Conservation (phyloP, 2,113 vertebrate genomes). For the Paratilapia polleni region DNA sequence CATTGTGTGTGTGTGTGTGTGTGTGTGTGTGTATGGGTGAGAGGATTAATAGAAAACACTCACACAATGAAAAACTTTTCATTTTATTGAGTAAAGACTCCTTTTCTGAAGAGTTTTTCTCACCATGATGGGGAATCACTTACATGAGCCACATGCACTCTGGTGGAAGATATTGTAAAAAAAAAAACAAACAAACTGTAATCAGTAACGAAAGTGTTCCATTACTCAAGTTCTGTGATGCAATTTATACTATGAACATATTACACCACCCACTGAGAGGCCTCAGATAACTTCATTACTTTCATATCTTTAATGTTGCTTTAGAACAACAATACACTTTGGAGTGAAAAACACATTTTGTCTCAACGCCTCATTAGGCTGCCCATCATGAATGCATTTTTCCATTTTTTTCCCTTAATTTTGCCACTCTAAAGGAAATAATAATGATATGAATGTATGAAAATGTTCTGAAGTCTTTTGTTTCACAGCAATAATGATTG, state of each 20-base stretch:
- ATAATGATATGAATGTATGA: slow-evolving; percentile 36
- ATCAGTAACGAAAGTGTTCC: slow-evolving; percentile 24
- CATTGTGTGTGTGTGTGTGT: slow-evolving; percentile 11
- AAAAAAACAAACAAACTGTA: no score
- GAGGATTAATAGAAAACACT: slow-evolving; percentile 43
- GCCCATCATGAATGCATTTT: slow-evolving; percentile 10
- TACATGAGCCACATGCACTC: not conserved
- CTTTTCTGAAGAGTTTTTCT: slow-evolving; percentile 11
- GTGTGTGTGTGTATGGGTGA: slow-evolving; percentile 11
- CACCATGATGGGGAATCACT: not conserved
- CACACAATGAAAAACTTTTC: slow-evolving; percentile 1
- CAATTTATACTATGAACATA: not conserved
- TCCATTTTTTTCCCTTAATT: slow-evolving; percentile 26
- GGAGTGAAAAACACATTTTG: slow-evolving; percentile 37
- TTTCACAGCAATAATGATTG: slow-evolving; percentile 39
- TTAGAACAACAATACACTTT: slow-evolving; percentile 35
- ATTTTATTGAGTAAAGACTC: slow-evolving; percentile 3
- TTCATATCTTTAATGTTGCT: slow-evolving; percentile 40
- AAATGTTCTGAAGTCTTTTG: slow-evolving; percentile 30
- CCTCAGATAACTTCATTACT: slow-evolving; percentile 18
- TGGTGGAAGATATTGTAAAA: slow-evolving; percentile 24
- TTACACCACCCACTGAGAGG: slow-evolving; percentile 16
- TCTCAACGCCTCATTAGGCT: slow-evolving; percentile 40
- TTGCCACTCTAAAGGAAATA: slow-evolving; percentile 24
- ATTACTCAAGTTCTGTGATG: slow-evolving; percentile 20